Base-by-base conservation (phyloP, 2,113 vertebrate genomes). In the Rhabdomys dilectus region DNA sequence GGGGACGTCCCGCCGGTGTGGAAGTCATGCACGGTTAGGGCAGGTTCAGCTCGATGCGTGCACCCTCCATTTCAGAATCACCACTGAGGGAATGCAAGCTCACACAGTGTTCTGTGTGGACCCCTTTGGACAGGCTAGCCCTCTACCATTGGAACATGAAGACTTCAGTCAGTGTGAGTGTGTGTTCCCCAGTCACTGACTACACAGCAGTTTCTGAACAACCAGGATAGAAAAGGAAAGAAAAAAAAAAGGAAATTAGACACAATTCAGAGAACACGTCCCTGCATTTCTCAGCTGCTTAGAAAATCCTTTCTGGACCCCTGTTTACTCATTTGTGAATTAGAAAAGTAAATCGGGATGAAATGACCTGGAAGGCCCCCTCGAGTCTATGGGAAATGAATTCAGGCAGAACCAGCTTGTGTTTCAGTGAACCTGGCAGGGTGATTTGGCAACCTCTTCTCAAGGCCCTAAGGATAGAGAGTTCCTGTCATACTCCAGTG, bases 271-370 rank as follows among this genome's bases (percentile, higher is more conserved):
- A 95, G 68, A 94, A 19, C 73, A 73, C 84, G 64, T 68, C 24
- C 26, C 58, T 76, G 80, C 76, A 85, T 92, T 96, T 95, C 95
- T 86, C 75, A 92, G 76, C 88, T 2, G 19, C 62, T 82, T 73
- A 89, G 89, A 94, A 39, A 89, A 94, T 22, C 70, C 91, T 95
- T 92, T 78, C 92, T 88, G 78, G 36, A 53, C 51, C 85, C 96
- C 93, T 92, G 3, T 72, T 87, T 87, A 75, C 80, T 96, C 84
- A 76, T 76, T 93, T 91, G n/a, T 97, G 92, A 95, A 78, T 58
- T 42, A 93, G 68, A 58, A 94, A 92, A 66, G 56, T 21, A 36
- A n/a, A n/a, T n/a, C 5, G 1, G 53, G 34, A 73, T 85, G 39
- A 48, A 64, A 66, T 88, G 84, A 66, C 53, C 24, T 3, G 89